Percentiles rank a stretch among this genome's conserved stretches.
phyloP scores from a whole-genome alignment of 2,888 invertebrate genomes.

The Apoda limacodes region DNA sequence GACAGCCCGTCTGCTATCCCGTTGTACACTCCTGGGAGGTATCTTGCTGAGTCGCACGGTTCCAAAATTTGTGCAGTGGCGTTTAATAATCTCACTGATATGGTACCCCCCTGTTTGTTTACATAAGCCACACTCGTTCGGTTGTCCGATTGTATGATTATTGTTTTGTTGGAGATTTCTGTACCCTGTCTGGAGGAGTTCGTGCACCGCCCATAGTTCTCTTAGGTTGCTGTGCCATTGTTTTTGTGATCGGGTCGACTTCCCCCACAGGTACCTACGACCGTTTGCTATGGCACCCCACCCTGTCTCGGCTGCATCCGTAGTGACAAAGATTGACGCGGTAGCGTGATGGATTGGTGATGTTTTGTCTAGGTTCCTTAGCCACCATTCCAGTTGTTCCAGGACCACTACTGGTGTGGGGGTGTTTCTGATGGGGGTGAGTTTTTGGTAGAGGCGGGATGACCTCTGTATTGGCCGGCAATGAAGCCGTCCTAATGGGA shows the following conservation, averaged over 20 bases:
- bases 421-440: conserved; percentile 1
- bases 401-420: not conserved
- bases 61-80: conserved; percentile 6
- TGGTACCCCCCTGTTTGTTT: conserved; percentile 15
- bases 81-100: conserved; percentile 6
- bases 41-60: conserved; percentile 9
- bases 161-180: conserved; percentile 4
- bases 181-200: not conserved
- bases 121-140: conserved; percentile 10
- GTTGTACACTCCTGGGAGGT: conserved; percentile 18
- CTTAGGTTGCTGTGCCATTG: conserved; percentile 13
- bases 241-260: conserved; percentile 7
- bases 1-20: conserved; percentile 17
- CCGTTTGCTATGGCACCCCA: conserved; percentile 16
- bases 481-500: conserved; percentile 8
- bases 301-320: conserved; percentile 13
- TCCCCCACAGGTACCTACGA: conserved; percentile 5
- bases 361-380: conserved; percentile 3
- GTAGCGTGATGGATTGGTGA: conserved; percentile 4
- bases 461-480: not conserved
- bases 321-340: conserved; percentile 11
- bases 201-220: conserved; percentile 8
- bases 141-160: conserved; percentile 15
- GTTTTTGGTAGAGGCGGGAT: conserved; percentile 6
- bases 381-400: conserved; percentile 5